phyloP scores from a whole-genome alignment of 2,888 invertebrate species.

The Dioctria linearis region DNA sequence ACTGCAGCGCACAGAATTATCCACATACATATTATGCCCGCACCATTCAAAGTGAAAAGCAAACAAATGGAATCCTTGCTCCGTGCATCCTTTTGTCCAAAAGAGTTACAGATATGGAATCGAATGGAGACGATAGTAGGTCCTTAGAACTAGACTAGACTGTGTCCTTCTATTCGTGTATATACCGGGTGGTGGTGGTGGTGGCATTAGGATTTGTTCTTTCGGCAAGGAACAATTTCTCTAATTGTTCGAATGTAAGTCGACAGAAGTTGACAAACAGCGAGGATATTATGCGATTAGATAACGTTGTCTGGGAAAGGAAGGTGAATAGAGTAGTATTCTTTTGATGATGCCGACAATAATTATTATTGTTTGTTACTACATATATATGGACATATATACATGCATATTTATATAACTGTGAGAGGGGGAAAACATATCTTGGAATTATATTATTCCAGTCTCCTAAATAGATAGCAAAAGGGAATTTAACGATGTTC shows the following conservation, averaged over 20 bases:
- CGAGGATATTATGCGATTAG: background rate
- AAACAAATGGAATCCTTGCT: slow-evolving; percentile 34
- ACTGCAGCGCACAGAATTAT: too few species aligned
- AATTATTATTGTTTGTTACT: background rate
- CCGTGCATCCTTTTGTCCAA: slow-evolving; percentile 41
- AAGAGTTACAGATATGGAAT: slow-evolving; percentile 28
- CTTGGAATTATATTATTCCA: too few species aligned
- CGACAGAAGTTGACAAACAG: slow-evolving; percentile 11
- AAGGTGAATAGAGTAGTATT: background rate
- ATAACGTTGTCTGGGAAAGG: background rate
- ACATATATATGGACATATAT: background rate
- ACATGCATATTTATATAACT: too few species aligned
- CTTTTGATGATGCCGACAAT: background rate
- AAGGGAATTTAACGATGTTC: background rate
- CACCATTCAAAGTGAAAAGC: slow-evolving; percentile 36
- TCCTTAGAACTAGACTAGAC: background rate
- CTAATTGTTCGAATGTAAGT: slow-evolving; percentile 38
- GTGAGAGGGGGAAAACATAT: too few species aligned
- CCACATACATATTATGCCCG: slow-evolving; percentile 29
- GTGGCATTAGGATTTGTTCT: background rate
- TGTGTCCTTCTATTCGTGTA: too few species aligned
- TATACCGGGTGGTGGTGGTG: background rate
- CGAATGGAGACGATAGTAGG: background rate
- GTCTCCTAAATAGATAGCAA: too few species aligned
- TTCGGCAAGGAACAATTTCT: slow-evolving; percentile 24